Evolutionary conservation across 1,140 invertebrate genomes (phyloP).

Genomic region (Sitodiplosis mosellana): DNA sequence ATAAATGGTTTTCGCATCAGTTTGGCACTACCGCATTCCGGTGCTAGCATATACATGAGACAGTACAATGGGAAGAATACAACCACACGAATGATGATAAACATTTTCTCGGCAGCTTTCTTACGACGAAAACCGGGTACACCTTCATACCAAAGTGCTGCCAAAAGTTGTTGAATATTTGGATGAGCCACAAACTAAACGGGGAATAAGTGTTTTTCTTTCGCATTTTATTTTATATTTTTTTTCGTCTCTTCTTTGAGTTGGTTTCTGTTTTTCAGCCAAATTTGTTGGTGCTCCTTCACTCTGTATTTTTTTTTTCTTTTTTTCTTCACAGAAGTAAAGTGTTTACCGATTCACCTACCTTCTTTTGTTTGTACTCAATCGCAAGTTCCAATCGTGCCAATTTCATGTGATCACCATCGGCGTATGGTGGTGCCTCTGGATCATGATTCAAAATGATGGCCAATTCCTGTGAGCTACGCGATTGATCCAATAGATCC

Average conservation of each 20-base stretch:
- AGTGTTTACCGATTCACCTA: slow-evolving; percentile 22
- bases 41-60: slow-evolving; percentile 59
- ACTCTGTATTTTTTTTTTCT: neutral
- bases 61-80: slow-evolving; percentile 74
- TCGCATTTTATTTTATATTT: no score
- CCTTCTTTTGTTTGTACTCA: slow-evolving; percentile 83
- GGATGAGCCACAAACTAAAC: slow-evolving; percentile 78
- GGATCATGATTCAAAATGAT: slow-evolving; percentile 82
- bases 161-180: slow-evolving; percentile 79
- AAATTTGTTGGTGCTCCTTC: neutral
- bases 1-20: slow-evolving; percentile 80
- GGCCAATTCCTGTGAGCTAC: slow-evolving; percentile 76
- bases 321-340: neutral
- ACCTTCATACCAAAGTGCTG: slow-evolving; percentile 79
- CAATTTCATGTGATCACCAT: slow-evolving; percentile 56
- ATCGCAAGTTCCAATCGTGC: slow-evolving; percentile 73
- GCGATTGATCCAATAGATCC: slow-evolving; percentile 69
- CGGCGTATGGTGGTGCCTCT: slow-evolving; percentile 40
- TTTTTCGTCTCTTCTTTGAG: no score
- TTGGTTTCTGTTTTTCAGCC: neutral
- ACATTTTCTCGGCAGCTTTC: slow-evolving; percentile 40
- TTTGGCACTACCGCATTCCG: slow-evolving; percentile 51
- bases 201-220: neutral
- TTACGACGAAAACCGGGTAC: slow-evolving; percentile 74
- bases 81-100: slow-evolving; percentile 55